These are phyloP conservation scores for Eupithecia insigniata DNA, from an alignment of 2,888 invertebrate species.

Conservation along the genomic window DNA sequence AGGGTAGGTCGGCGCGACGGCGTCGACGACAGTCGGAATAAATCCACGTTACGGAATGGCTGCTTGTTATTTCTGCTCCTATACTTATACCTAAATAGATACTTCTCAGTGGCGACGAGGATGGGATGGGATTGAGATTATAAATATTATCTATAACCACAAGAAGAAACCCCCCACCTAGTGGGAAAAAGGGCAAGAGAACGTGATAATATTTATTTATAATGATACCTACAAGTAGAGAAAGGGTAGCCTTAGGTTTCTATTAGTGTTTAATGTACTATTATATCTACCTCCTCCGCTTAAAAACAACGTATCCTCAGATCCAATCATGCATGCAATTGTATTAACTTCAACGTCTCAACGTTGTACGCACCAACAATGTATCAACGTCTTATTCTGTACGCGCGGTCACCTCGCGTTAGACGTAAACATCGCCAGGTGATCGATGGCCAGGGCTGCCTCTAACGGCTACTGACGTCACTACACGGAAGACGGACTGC, in stretches of 20 bases:
- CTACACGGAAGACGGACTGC: constrained; percentile 21
- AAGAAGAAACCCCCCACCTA: background rate
- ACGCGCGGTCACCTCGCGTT: constrained; percentile 45
- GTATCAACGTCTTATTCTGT: constrained; percentile 34
- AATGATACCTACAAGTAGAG: background rate
- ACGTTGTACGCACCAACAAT: constrained; percentile 34
- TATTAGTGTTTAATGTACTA: background rate
- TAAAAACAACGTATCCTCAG: background rate
- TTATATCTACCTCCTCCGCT: background rate
- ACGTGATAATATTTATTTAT: too few species aligned
- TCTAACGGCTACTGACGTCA: constrained; percentile 16
- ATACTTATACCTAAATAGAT: too few species aligned
- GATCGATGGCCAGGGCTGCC: constrained; percentile 51
- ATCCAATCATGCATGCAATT: constrained; percentile 5
- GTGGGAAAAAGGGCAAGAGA: background rate
- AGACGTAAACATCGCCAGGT: constrained; percentile 53
- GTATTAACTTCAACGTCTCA: background rate
- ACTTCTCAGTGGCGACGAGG: too few species aligned
- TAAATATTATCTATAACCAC: too few species aligned
- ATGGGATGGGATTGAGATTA: too few species aligned
- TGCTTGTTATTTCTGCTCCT: too few species aligned
- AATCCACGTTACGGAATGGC: too few species aligned
- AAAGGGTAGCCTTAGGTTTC: background rate
- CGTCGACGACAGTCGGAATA: too few species aligned
- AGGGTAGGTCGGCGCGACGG: too few species aligned